Evolutionary conservation across 2,113 vertebrate species (phyloP).

Genomic region (Struthio camelus): DNA sequence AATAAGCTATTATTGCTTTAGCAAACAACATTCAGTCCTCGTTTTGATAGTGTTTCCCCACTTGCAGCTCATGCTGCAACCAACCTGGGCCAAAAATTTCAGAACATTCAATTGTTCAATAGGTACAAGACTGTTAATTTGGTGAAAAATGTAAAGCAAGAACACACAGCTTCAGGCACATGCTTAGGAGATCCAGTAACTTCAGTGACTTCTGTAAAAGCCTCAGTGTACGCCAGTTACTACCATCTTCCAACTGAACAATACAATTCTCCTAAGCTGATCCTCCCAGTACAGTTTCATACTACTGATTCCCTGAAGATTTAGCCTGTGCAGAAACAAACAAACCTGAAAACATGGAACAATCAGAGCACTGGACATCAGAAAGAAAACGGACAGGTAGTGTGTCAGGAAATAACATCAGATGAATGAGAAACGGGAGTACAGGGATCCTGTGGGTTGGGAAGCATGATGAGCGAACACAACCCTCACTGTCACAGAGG

Average conservation of each 20-base stretch:
- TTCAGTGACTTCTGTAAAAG: background rate
- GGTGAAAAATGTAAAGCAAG: background rate
- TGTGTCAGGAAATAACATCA: background rate
- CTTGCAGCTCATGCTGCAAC: background rate
- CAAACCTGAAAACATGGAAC: background rate
- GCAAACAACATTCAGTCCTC: background rate
- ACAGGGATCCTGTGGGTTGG: fast-evolving
- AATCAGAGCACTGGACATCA: background rate
- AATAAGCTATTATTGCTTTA: background rate
- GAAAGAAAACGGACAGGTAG: background rate
- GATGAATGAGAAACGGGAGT: fast-evolving
- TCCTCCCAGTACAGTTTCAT: background rate
- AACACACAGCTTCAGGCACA: background rate
- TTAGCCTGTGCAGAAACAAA: background rate
- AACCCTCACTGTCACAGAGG: background rate
- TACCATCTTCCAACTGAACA: background rate
- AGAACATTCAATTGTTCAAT: background rate
- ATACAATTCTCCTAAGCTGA: background rate
- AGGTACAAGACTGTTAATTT: background rate
- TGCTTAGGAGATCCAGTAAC: background rate
- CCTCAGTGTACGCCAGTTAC: fast-evolving
- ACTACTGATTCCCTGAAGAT: background rate
- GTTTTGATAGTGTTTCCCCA: background rate
- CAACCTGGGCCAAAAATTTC: background rate
- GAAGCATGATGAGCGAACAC: background rate